Evolutionary conservation across 2,797 vertebrate genomes (phyloP).

Genomic region (Tachyglossus aculeatus): DNA sequence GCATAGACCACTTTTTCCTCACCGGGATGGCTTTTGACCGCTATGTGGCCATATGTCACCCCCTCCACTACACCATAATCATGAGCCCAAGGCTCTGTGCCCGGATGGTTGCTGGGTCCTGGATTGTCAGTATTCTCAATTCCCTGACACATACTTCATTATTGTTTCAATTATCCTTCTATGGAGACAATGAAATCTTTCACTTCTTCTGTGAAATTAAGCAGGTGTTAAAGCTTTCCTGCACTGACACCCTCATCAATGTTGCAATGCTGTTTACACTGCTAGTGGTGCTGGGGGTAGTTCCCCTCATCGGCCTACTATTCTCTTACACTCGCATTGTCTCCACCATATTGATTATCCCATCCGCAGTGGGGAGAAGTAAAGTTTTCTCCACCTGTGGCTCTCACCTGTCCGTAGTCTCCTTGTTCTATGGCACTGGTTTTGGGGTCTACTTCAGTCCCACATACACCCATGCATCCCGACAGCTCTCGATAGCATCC

Average conservation of each 20-base stretch:
- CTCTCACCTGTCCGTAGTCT: constrained; percentile 34
- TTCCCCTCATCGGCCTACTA: constrained; percentile 38
- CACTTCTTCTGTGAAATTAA: constrained; percentile 58
- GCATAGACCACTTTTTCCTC: constrained; percentile 70
- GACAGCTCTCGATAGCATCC: constrained; percentile 31
- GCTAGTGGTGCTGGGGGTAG: constrained; percentile 21
- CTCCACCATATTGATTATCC: constrained; percentile 31
- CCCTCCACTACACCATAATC: constrained; percentile 61
- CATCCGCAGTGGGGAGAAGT: neutral
- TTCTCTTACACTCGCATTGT: constrained; percentile 27
- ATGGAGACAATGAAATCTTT: constrained; percentile 15
- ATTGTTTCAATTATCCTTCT: constrained; percentile 28
- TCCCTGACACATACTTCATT: constrained; percentile 42
- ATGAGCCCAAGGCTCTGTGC: constrained; percentile 52
- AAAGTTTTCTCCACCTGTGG: constrained; percentile 50
- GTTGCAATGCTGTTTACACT: constrained; percentile 16
- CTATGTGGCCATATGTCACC: constrained; percentile 69
- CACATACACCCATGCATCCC: neutral
- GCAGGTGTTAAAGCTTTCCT: constrained; percentile 36
- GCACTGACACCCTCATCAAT: constrained; percentile 30
- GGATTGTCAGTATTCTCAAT: constrained; percentile 20
- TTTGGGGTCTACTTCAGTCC: constrained; percentile 48
- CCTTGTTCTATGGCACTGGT: constrained; percentile 46
- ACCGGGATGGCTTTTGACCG: constrained; percentile 69
- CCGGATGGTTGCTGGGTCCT: constrained; percentile 2